A percentile compares a stretch with the other conserved stretches of the same genome.
Evolutionary conservation across 2,113 vertebrate genomes (phyloP).

Genomic region (Lepisosteus osseus): DNA sequence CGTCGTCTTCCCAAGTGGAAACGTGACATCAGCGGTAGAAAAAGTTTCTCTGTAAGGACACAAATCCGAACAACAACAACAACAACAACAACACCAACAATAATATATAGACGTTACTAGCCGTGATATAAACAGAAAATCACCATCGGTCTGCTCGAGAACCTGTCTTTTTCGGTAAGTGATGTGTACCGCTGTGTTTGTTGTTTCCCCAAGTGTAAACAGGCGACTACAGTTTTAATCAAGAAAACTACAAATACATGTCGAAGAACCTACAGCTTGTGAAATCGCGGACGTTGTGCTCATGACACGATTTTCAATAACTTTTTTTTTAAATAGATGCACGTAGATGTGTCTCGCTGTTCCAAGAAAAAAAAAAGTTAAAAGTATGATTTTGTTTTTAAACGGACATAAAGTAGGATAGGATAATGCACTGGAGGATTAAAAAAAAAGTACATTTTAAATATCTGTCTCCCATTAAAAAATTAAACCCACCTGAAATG

Average conservation of each 20-base stretch:
- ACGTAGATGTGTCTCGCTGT: no score
- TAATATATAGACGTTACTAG: no score
- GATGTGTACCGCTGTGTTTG: no score
- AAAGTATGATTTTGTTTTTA: background rate
- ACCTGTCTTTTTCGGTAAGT: background rate
- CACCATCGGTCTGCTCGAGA: background rate
- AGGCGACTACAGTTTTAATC: no score
- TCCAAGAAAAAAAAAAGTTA: background rate
- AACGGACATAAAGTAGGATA: background rate
- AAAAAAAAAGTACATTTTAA: background rate
- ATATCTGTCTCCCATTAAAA: background rate
- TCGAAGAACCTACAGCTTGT: no score
- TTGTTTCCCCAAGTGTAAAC: no score
- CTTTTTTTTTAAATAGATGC: background rate
- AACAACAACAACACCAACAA: no score
- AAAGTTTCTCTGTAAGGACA: background rate
- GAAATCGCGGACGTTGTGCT: no score
- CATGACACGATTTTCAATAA: background rate
- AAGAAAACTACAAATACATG: no score
- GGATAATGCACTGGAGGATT: background rate
- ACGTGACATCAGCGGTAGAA: conserved; percentile 12
- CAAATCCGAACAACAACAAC: background rate
- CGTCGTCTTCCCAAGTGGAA: background rate
- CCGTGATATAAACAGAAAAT: background rate
- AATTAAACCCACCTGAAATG: background rate